A percentile compares a stretch with the other conserved stretches of the same genome.
Evolutionary conservation across 2,797 vertebrate species (phyloP).

Genomic region (Rhyacichthys aspro): DNA sequence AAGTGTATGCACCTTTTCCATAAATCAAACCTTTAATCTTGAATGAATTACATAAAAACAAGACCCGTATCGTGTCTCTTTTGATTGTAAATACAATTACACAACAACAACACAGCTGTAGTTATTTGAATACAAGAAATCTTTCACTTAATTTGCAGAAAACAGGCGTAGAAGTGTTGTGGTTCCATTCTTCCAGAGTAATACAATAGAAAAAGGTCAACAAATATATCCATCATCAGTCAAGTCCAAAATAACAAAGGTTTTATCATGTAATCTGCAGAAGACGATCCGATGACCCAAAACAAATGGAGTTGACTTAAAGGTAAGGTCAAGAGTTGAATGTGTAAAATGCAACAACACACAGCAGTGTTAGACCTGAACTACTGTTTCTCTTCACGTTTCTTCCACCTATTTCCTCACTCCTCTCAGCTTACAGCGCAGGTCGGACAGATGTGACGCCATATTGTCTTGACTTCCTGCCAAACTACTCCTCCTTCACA

Average conservation of each 20-base stretch:
- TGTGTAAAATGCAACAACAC: not conserved
- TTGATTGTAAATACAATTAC: too few relatives aligned
- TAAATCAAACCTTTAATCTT: too few relatives aligned
- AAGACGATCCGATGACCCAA: slow-evolving; percentile 6
- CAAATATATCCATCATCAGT: slow-evolving; percentile 7
- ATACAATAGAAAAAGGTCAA: not conserved
- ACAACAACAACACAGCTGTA: too few relatives aligned
- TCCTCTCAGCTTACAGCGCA: slow-evolving; percentile 30
- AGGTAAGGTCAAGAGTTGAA: slow-evolving; percentile 10
- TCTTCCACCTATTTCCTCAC: slow-evolving; percentile 28
- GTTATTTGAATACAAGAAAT: too few relatives aligned
- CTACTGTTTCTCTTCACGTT: not conserved
- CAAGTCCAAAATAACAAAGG: not conserved
- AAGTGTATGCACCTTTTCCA: too few relatives aligned
- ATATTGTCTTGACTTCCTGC: slow-evolving; percentile 17
- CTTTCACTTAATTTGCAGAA: too few relatives aligned
- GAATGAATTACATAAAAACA: too few relatives aligned
- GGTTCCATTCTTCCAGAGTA: not conserved
- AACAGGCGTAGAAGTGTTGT: too few relatives aligned
- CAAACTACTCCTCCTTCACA: slow-evolving; percentile 15
- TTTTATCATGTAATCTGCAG: slow-evolving; percentile 14
- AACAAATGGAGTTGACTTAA: slow-evolving; percentile 2
- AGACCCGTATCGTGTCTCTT: too few relatives aligned
- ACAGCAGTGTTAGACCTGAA: not conserved
- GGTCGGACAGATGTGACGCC: slow-evolving; percentile 4